Base-by-base conservation (phyloP, 2,888 invertebrate genomes). In the Ganaspis brasiliensis region DNA sequence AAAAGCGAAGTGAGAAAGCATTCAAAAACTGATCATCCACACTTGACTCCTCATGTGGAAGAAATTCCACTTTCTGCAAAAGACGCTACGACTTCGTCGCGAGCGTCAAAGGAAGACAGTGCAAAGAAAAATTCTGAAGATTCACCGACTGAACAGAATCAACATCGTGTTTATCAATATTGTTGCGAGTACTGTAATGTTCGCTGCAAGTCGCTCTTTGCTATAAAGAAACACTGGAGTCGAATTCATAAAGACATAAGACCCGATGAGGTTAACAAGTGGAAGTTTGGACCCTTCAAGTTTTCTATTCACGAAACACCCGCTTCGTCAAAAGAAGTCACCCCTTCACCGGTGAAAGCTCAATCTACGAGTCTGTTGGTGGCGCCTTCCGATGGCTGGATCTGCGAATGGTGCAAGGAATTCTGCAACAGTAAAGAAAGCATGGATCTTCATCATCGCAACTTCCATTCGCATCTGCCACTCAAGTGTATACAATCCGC, bases 391-490 rank as follows among this genome's bases (percentile, higher is more conserved):
- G 85, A 85, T 4, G 84, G 83, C 14, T 90, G 89, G 89, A 73
- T 89, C 40, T 87, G 91, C 74, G 83, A 88, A 74, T 86, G 89
- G 91, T 89, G 91, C 80, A 77, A 89, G 8, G 90, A 91, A 63
- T 83, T 88, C 1, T 91, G 90, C 73, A 85, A 88, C 0, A 84
- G 86, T 2, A 86, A 89, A 9, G 82, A 81, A 0, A 88, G 89
- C n/a, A 87, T 90, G 14, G 87, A 90, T 2, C 80, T 83, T 0
- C 92, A 92, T 82, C 92, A 92, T 26, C 84, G 86, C 0, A 84
- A 89, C 81, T 89, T 87, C 40, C 92, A 92, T 79, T 91, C 91
- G 1, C 91, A 91, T 74, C 77, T 91, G 4, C 85, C 88, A 1
- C 79, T 87, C 16, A 86, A 87, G 24, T 89, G 88, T 45, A 85